phyloP scores from a whole-genome alignment of 2,888 invertebrate genomes.

The Piscicola geometra region DNA sequence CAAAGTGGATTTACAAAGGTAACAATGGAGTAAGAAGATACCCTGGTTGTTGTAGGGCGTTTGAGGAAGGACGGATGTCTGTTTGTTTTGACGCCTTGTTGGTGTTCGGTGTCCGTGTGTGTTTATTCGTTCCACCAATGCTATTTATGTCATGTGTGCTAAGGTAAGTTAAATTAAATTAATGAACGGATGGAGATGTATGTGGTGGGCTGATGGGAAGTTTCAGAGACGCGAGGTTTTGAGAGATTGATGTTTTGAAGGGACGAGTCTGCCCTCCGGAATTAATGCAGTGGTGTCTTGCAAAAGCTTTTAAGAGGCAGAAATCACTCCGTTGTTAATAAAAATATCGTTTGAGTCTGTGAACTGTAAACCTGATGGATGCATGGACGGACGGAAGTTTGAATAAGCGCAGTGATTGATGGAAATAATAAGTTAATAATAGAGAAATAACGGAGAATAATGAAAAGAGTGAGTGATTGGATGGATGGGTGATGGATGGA shows the following conservation, averaged over 20 bases:
- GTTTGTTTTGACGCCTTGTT: not conserved
- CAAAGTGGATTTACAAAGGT: not conserved
- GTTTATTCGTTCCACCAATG: too few relatives aligned
- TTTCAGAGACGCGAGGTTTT: too few relatives aligned
- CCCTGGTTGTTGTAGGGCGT: not conserved
- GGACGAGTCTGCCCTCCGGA: conserved; percentile 9
- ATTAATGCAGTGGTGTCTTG: not conserved
- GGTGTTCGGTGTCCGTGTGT: too few relatives aligned
- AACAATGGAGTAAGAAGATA: not conserved
- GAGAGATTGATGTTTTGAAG: too few relatives aligned
- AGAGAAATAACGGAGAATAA: not conserved
- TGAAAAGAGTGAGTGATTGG: not conserved
- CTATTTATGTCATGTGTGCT: too few relatives aligned
- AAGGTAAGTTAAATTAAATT: too few relatives aligned
- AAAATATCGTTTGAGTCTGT: not conserved
- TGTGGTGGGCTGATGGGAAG: too few relatives aligned
- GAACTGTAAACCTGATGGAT: not conserved
- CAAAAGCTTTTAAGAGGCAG: not conserved
- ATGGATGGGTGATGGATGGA: conserved; percentile 3
- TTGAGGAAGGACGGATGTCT: not conserved
- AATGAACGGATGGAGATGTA: too few relatives aligned
- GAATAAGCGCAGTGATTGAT: not conserved
- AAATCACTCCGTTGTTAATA: not conserved
- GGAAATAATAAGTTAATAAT: not conserved
- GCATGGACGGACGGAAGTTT: not conserved